Percentiles rank a stretch among this genome's conserved stretches.
Conservation (phyloP, 2,113 vertebrate genomes). For the Glaucomys volans region DNA sequence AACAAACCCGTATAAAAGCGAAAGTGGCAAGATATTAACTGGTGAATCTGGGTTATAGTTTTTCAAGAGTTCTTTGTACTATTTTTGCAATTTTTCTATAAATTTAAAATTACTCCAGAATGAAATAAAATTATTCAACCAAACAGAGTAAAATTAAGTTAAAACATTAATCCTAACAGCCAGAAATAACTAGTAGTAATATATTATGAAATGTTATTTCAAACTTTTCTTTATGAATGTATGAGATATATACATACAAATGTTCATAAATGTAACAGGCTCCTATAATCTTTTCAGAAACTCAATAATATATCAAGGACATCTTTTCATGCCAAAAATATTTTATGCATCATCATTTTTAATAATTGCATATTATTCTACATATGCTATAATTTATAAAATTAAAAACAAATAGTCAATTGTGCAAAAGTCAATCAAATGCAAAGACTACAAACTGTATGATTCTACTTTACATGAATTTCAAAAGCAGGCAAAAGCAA, state of each 20-base stretch:
- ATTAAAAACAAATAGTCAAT: conserved; percentile 29
- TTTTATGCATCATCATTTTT: not conserved
- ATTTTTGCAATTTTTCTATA: conserved; percentile 41
- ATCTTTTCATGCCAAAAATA: conserved; percentile 21
- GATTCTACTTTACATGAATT: not conserved
- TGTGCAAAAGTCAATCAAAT: conserved; percentile 19
- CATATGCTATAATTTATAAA: not conserved
- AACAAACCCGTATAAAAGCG: not conserved
- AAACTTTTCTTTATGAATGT: conserved; percentile 1
- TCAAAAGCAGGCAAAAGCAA: not conserved
- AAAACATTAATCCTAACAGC: not conserved
- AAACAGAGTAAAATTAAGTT: conserved; percentile 23
- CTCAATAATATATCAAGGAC: conserved; percentile 29
- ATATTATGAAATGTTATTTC: not conserved
- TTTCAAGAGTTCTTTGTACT: conserved; percentile 29
- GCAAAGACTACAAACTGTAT: not conserved
- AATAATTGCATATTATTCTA: not conserved
- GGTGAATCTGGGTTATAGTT: not conserved
- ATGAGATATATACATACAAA: not conserved
- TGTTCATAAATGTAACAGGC: not conserved
- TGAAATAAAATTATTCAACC: conserved; percentile 49
- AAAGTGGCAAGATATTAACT: not conserved
- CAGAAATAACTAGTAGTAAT: conserved; percentile 31
- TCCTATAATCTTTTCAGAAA: not conserved
- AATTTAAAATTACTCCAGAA: conserved; percentile 43